Conservation (phyloP, 2,888 invertebrate species). For the Polia nebulosa region DNA sequence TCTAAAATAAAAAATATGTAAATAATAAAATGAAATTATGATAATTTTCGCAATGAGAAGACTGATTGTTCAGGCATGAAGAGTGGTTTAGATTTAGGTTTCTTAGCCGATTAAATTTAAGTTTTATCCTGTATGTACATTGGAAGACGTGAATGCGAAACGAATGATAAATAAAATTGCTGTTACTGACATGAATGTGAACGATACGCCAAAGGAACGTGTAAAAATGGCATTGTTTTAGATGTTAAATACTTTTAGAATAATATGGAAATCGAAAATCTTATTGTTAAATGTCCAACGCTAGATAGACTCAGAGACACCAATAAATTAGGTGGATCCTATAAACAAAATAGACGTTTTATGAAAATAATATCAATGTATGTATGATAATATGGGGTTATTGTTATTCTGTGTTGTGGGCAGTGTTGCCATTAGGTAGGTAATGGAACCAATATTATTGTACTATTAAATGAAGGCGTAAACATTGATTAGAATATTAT, state of each 20-base stretch:
- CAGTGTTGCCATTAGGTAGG: slow-evolving; percentile 73
- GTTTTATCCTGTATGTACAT: slow-evolving; percentile 80
- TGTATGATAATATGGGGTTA: slow-evolving; percentile 66
- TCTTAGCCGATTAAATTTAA: slow-evolving; percentile 84
- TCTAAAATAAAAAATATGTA: slow-evolving; percentile 80
- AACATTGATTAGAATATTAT: slow-evolving; percentile 61
- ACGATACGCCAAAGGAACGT: slow-evolving; percentile 72
- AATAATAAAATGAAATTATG: slow-evolving; percentile 77
- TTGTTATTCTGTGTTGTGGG: slow-evolving; percentile 71
- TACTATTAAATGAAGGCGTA: slow-evolving; percentile 62
- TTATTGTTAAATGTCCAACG: slow-evolving; percentile 70
- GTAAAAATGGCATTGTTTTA: slow-evolving; percentile 70
- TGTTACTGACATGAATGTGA: slow-evolving; percentile 69
- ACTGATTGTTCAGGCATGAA: slow-evolving; percentile 89
- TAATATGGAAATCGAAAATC: slow-evolving; percentile 63
- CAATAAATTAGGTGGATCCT: slow-evolving; percentile 68
- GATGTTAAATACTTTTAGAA: slow-evolving; percentile 66
- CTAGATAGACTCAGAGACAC: slow-evolving; percentile 76
- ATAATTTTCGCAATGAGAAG: slow-evolving; percentile 90
- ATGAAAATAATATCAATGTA: slow-evolving; percentile 68
- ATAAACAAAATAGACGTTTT: slow-evolving; percentile 64
- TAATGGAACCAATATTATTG: slow-evolving; percentile 67
- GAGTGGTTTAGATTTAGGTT: slow-evolving; percentile 86
- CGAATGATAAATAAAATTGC: slow-evolving; percentile 63
- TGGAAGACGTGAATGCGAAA: slow-evolving; percentile 76